Conservation (phyloP, 2,113 vertebrate species). For the Pyrgilauda ruficollis region DNA sequence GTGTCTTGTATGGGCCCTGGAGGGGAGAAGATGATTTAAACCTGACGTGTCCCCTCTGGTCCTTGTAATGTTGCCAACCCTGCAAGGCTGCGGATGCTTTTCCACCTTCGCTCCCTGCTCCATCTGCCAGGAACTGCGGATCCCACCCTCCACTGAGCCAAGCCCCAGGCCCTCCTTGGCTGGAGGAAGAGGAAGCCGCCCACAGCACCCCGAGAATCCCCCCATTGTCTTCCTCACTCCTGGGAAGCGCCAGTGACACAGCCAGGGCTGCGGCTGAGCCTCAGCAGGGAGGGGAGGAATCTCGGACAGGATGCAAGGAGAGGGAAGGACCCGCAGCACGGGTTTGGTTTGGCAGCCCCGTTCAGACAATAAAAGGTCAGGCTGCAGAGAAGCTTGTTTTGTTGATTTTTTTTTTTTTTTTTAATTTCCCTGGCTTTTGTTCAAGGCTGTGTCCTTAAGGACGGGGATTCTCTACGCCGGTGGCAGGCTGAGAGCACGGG, state of each 20-base stretch:
- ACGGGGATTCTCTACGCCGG: not conserved
- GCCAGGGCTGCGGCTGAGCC: not conserved
- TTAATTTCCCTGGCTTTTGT: conserved; percentile 45
- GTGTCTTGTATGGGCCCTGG: not conserved
- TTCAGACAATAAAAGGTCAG: conserved; percentile 42
- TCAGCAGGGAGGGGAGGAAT: not conserved
- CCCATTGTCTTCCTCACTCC: not conserved
- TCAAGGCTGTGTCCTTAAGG: conserved; percentile 50
- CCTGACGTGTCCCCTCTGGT: not conserved
- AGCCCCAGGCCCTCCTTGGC: not conserved
- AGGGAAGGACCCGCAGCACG: not conserved
- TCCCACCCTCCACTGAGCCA: not conserved
- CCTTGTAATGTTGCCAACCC: not conserved
- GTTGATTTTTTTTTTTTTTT: not conserved
- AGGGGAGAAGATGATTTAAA: not conserved
- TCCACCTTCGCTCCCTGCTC: not conserved
- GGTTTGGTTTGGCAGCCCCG: conserved; percentile 50
- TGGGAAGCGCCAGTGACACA: not conserved
- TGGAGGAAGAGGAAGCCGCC: not conserved
- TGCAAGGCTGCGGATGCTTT: not conserved
- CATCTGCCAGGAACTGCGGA: not conserved
- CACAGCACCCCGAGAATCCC: not conserved
- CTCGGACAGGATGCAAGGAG: not conserved
- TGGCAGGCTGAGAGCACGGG: conserved; percentile 29
- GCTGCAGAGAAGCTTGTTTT: not conserved